Base-by-base conservation (phyloP, 1,140 invertebrate genomes). In the Mya arenaria region DNA sequence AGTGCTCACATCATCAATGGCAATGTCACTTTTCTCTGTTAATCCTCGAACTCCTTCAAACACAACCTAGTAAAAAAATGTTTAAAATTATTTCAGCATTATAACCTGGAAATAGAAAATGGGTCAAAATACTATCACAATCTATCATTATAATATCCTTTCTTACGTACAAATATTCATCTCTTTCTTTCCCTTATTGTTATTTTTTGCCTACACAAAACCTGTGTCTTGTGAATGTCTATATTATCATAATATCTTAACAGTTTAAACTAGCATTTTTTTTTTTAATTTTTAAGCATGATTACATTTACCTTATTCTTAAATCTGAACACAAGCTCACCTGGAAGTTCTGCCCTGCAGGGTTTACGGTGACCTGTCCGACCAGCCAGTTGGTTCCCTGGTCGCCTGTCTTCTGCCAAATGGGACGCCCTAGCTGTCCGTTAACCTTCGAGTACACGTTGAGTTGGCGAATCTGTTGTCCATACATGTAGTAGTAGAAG, bases 1-100 rank as follows among this genome's bases (percentile, higher is more conserved):
- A 69, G 95, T 94, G 1, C 95, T 94, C 28, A 96, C 94, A 85
- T 96, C 96, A 90, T 96, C 96, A 25, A 96, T 94, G 15, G 95
- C 96, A 87, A 96, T 96, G 83, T 96, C 95, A 19, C 95, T 95
- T 37, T 44, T 19, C 85, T 95, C 91, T 56, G 93, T 94, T 69
- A 95, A 95, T 4, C 96, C 96, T 19, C 96, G 93, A 37, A 94
- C 93, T 1, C 94, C 95, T 87, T 95, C 95, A 82, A 96, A 94
- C 19, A 95, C 93, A 68, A 96, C 92, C 96, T 88, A 72, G 4
- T 37, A 19, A 17, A 68, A n/a, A n/a, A n/a, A n/a, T n/a, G n/a
- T n/a, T n/a, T n/a, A n/a, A n/a, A n/a, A n/a, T n/a, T n/a, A n/a
- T n/a, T n/a, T n/a, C n/a, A n/a, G n/a, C n/a, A n/a, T n/a, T n/a